Conservation (phyloP, 2,113 vertebrate genomes). For the Python bivittatus region DNA sequence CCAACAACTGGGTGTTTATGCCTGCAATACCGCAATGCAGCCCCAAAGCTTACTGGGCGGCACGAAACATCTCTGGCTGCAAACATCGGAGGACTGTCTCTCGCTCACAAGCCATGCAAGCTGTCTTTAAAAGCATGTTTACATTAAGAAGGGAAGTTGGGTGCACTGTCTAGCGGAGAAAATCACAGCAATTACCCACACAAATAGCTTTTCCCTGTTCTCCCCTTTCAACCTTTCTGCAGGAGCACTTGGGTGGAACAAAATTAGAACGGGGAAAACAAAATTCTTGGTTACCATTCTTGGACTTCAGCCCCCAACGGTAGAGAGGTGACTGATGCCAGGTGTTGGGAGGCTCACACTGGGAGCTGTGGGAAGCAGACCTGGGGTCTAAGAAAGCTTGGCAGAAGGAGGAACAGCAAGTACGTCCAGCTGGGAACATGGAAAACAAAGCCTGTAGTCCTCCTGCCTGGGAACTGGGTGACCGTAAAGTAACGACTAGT, state of each 20-base stretch:
- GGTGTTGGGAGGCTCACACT: background rate
- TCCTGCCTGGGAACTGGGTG: background rate
- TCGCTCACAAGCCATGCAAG: conserved; percentile 49
- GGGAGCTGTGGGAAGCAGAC: too few species aligned
- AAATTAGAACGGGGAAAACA: conserved; percentile 58
- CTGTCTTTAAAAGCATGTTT: conserved; percentile 67
- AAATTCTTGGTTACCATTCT: conserved; percentile 22
- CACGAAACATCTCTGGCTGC: conserved; percentile 30
- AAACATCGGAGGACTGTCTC: conserved; percentile 50
- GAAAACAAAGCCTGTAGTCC: background rate
- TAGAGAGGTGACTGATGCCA: background rate
- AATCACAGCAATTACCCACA: conserved; percentile 72
- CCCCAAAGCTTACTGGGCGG: background rate
- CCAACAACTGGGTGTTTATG: background rate
- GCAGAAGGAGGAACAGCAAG: background rate
- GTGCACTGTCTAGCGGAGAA: conserved; percentile 63
- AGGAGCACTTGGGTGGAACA: conserved; percentile 59
- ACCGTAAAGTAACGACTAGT: background rate
- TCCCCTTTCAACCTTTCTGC: conserved; percentile 62
- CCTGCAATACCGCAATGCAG: conserved; percentile 14
- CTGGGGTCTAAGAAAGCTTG: too few species aligned
- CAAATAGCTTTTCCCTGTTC: conserved; percentile 66
- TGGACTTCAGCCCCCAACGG: conserved; percentile 32
- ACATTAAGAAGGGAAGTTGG: conserved; percentile 64
- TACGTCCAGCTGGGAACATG: background rate